A percentile compares a stretch with the other conserved stretches of the same genome.
Conservation (phyloP, 2,888 invertebrate genomes). For the Andrena dorsata region DNA sequence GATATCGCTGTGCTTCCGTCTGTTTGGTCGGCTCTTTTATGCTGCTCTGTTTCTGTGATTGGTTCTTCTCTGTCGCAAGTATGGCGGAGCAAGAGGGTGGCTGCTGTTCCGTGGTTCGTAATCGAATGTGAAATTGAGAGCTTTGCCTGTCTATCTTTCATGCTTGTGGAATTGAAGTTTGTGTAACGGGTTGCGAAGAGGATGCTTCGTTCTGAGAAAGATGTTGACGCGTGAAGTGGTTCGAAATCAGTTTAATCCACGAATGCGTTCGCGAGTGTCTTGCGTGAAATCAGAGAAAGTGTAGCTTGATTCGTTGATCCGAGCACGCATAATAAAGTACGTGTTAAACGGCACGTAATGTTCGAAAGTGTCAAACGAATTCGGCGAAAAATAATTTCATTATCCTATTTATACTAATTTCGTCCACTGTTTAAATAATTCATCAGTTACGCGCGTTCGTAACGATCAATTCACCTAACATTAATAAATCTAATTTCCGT, state of each 20-base stretch:
- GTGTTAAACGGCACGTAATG: neutral
- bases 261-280: conserved; percentile 43
- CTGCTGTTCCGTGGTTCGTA: conserved; percentile 7
- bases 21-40: too few species aligned
- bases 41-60: too few species aligned
- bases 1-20: neutral
- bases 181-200: conserved; percentile 13
- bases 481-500: conserved; percentile 9
- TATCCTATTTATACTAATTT: conserved; percentile 13
- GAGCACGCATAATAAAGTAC: neutral
- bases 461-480: conserved; percentile 4
- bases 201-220: conserved; percentile 47
- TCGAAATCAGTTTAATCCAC: conserved; percentile 48
- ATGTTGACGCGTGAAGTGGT: conserved; percentile 62
- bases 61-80: conserved; percentile 28
- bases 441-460: neutral
- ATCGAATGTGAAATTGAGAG: conserved; percentile 2
- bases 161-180: conserved; percentile 3
- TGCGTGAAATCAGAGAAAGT: neutral
- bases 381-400: conserved; percentile 7
- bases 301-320: conserved; percentile 20
- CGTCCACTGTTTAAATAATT: conserved; percentile 13
- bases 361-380: conserved; percentile 4
- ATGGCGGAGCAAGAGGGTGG: conserved; percentile 28
- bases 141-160: neutral